Evolutionary conservation across 2,888 invertebrate genomes (phyloP).

Genomic region (Eledone cirrhosa): DNA sequence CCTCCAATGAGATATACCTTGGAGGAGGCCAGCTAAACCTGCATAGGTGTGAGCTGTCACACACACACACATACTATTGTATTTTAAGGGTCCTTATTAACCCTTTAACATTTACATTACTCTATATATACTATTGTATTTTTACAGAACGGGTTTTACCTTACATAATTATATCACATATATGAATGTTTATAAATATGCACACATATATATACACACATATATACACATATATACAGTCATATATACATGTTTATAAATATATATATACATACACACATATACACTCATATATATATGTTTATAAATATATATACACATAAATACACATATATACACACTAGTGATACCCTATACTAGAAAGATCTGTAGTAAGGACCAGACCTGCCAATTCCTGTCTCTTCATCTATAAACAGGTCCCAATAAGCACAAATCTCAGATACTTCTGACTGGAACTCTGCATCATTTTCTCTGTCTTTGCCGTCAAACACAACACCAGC

Average conservation of each 20-base stretch:
- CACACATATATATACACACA: neutral
- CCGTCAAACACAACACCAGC: constrained; percentile 36
- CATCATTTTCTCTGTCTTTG: constrained; percentile 29
- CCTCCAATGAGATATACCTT: too few species aligned
- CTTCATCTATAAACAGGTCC: constrained; percentile 36
- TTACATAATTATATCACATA: neutral
- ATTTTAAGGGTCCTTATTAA: too few species aligned
- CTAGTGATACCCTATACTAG: neutral
- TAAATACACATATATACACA: too few species aligned
- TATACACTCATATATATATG: neutral
- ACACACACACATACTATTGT: too few species aligned
- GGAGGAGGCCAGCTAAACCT: too few species aligned
- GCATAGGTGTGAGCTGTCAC: too few species aligned
- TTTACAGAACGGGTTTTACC: too few species aligned
- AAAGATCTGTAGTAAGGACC: neutral
- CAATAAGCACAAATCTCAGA: constrained; percentile 35
- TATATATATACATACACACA: neutral
- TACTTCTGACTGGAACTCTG: constrained; percentile 35
- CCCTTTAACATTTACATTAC: too few species aligned
- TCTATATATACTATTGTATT: too few species aligned
- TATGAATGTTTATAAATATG: neutral
- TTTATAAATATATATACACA: too few species aligned
- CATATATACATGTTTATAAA: neutral
- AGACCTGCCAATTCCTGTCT: constrained; percentile 35
- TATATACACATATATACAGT: neutral